Conservation (phyloP, 2,888 invertebrate species). For the Mesorhabditis sp. region DNA sequence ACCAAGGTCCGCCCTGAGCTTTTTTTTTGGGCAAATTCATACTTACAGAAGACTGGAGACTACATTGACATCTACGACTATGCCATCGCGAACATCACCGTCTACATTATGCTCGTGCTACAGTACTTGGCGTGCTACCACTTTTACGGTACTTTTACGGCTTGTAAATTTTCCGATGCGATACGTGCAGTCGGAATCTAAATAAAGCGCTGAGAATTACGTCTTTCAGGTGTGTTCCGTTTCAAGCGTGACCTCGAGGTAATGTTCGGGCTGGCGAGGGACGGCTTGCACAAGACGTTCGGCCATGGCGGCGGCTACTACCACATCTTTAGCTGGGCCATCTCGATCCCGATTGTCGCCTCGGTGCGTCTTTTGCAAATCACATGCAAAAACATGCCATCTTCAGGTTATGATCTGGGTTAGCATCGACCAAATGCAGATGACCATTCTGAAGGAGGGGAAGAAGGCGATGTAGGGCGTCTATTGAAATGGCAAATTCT, state of each 20-base stretch:
- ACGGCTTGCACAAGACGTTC: neutral
- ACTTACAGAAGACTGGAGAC: neutral
- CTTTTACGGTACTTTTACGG: neutral
- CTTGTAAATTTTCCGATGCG: neutral
- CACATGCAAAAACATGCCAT: neutral
- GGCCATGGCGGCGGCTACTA: neutral
- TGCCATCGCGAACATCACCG: neutral
- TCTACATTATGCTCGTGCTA: neutral
- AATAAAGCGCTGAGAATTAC: neutral
- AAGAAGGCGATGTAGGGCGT: neutral
- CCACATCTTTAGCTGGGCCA: neutral
- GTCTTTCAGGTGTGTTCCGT: neutral
- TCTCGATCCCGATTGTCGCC: neutral
- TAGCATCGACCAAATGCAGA: neutral
- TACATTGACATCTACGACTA: conserved; percentile 1
- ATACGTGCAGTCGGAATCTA: neutral
- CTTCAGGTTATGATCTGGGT: neutral
- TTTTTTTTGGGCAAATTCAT: neutral
- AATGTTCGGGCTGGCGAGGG: too few relatives aligned
- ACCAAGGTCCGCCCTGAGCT: neutral
- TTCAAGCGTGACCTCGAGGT: too few relatives aligned
- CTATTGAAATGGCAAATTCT: neutral
- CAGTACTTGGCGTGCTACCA: neutral
- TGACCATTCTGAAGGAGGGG: neutral
- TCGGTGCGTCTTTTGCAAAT: neutral